Conservation (phyloP, 1,140 invertebrate genomes). For the Eumaeus atala region DNA sequence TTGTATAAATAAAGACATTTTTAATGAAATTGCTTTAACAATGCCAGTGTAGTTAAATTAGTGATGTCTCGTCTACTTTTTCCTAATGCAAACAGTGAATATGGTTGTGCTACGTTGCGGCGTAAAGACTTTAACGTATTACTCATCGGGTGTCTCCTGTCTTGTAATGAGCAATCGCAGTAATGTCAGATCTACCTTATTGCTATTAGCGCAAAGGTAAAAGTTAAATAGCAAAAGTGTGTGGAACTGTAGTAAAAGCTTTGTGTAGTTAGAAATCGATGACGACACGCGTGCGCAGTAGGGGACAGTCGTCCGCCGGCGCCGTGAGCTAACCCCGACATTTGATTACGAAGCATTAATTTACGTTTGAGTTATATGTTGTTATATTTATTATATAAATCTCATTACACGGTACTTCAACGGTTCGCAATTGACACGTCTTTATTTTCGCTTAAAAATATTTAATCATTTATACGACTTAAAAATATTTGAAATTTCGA, state of each 20-base stretch:
- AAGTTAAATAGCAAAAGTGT: constrained; percentile 12
- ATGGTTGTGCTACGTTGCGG: neutral
- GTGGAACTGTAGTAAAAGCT: constrained; percentile 37
- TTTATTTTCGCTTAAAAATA: no score
- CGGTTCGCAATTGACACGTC: no score
- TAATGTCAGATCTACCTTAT: constrained; percentile 7
- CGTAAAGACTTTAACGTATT: constrained; percentile 1
- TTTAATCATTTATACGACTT: no score
- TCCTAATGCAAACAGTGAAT: no score
- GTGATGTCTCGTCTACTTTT: no score
- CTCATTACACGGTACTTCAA: no score
- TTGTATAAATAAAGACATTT: no score
- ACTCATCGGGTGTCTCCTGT: constrained; percentile 6
- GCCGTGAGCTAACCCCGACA: constrained; percentile 14
- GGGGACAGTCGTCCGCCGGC: constrained; percentile 17
- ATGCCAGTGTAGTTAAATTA: no score
- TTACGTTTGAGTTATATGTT: constrained; percentile 12
- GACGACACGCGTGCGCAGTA: constrained; percentile 39
- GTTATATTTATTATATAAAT: no score
- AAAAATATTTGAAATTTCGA: no score
- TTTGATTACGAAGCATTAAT: constrained; percentile 27
- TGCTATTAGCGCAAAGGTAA: constrained; percentile 17
- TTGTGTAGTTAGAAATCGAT: constrained; percentile 49
- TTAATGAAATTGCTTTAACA: no score
- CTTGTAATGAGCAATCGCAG: constrained; percentile 17